A percentile compares a stretch with the other conserved stretches of the same genome.
Conservation (phyloP, 1,140 invertebrate genomes). For the Berghia stephanieae region DNA sequence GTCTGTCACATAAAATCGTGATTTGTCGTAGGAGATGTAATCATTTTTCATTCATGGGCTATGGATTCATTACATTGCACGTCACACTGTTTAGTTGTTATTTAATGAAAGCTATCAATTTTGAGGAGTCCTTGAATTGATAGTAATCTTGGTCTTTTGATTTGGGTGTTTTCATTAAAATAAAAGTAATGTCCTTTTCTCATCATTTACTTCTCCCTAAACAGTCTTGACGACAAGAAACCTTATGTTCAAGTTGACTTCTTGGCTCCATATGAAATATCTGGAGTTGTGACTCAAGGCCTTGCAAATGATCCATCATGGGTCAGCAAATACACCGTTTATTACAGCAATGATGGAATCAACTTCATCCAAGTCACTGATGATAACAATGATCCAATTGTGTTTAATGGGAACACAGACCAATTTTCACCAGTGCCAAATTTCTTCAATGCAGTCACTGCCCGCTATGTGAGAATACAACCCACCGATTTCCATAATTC, state of each 20-base stretch:
- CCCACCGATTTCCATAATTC: no score
- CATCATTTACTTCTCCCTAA: no score
- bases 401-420: no score
- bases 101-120: neutral
- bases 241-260: conserved; percentile 59
- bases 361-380: conserved; percentile 36
- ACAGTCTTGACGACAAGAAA: conserved; percentile 27
- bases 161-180: neutral
- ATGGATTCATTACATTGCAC: no score
- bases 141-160: neutral
- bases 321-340: conserved; percentile 57
- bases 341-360: conserved; percentile 53
- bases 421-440: no score
- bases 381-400: no score
- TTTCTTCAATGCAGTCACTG: no score
- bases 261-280: conserved; percentile 49
- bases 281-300: conserved; percentile 63
- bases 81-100: neutral
- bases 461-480: no score
- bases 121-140: neutral
- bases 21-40: no score
- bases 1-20: no score
- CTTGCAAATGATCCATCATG: conserved; percentile 49
- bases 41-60: no score
- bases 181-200: neutral